Base-by-base conservation (phyloP, 2,113 vertebrate species). In the Clarias gariepinus region DNA sequence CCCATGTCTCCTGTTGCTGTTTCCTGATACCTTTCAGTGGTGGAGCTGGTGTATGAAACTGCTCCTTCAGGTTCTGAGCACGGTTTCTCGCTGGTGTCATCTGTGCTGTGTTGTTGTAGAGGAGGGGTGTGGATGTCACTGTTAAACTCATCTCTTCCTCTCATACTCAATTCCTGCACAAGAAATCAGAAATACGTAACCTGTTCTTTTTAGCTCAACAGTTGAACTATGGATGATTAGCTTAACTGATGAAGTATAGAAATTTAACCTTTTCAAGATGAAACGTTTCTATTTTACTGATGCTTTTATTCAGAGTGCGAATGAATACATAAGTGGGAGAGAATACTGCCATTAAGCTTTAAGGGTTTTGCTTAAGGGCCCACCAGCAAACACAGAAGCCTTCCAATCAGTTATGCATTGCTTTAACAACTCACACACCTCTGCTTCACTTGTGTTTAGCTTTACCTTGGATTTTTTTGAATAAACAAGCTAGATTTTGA, bases 161-260 rank as follows among this genome's bases (percentile, higher is more conserved):
- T 86, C 53, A 21, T 52, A 64, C 61, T 82, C 63, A 90, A 57
- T 15, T 58, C 55, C 89, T 88, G 33, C 15, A 18, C 30, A 63
- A 10, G 25, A 76, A 80, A 55, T 84, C 18, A 66, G 5, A 6
- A 68, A 36, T 86, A 36, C 21, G 66, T 53, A 16, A 73, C 7
- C 21, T 57, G n/a, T 21, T 78, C 15, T 57, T 10, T 28, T 30
- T 16, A 33, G 8, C 53, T 58, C 1, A 79, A 78, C n/a, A n/a
- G n/a, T n/a, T n/a, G n/a, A n/a, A n/a, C n/a, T n/a, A n/a, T n/a
- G n/a, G n/a, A n/a, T n/a, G n/a, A n/a, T n/a, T n/a, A n/a, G n/a
- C n/a, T n/a, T n/a, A n/a, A n/a, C n/a, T n/a, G n/a, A 30, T 73
- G 2, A 47, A 0, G 11, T 74, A 15, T 28, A 36, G 33, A 36